Evolutionary conservation across 2,888 invertebrate species (phyloP).

Genomic region (Lymantria monacha): DNA sequence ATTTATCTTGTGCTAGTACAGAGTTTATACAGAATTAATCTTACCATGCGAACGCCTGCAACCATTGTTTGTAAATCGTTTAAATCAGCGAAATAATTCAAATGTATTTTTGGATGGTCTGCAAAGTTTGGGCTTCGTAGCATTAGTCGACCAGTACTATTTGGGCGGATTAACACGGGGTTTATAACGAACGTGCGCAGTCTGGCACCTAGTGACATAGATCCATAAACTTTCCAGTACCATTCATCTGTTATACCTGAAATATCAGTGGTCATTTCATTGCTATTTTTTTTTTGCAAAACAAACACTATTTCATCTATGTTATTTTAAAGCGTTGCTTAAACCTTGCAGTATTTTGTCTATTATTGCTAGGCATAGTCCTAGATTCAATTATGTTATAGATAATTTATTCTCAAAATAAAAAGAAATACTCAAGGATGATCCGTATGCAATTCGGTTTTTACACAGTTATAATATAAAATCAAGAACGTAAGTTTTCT

Average conservation of each 20-base stretch:
- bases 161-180: conserved; percentile 88
- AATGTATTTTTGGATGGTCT: conserved; percentile 89
- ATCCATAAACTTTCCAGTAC: conserved; percentile 79
- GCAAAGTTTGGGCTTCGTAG: conserved; percentile 87
- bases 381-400: too few species aligned
- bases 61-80: conserved; percentile 88
- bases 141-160: conserved; percentile 87
- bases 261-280: conserved; percentile 24
- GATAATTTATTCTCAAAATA: too few species aligned
- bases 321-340: too few species aligned
- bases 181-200: conserved; percentile 86
- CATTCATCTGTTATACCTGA: conserved; percentile 83
- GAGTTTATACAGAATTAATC: background rate
- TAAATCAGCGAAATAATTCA: conserved; percentile 90
- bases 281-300: too few species aligned
- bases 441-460: too few species aligned
- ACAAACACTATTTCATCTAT: too few species aligned
- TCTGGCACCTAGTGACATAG: conserved; percentile 58
- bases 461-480: too few species aligned
- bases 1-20: conserved; percentile 26
- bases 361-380: too few species aligned
- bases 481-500: too few species aligned
- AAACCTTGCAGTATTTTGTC: too few species aligned
- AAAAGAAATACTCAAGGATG: too few species aligned
- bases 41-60: conserved; percentile 87